Percentiles rank a stretch among this genome's conserved stretches.
Conservation (phyloP, 2,113 vertebrate genomes). For the Ammospiza nelsoni region DNA sequence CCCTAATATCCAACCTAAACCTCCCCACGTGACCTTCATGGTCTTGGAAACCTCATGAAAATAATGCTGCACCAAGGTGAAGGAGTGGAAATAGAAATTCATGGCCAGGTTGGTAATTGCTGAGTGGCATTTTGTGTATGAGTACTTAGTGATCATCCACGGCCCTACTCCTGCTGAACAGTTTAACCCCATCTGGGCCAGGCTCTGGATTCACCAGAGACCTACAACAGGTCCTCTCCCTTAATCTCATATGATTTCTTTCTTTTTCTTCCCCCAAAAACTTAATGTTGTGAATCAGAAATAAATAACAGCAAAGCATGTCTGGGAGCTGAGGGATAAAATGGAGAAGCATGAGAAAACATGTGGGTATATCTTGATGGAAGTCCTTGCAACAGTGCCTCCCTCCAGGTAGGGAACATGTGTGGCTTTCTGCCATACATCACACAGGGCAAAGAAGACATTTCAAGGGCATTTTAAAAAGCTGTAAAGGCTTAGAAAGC, state of each 20-base stretch:
- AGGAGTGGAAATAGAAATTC: background rate
- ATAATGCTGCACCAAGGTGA: background rate
- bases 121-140: background rate
- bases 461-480: background rate
- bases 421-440: background rate
- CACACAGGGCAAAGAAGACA: background rate
- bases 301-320: background rate
- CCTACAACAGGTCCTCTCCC: background rate
- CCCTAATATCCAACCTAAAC: background rate
- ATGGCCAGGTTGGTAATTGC: background rate
- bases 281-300: background rate
- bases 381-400: background rate
- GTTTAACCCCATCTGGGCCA: background rate
- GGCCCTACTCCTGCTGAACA: background rate
- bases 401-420: background rate
- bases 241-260: background rate
- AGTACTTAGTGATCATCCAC: background rate
- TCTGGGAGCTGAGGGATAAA: background rate
- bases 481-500: background rate
- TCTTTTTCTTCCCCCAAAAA: fast-evolving
- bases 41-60: background rate
- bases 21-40: background rate
- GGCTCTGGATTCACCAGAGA: background rate
- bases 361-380: background rate
- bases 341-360: background rate